Conservation (phyloP, 1,140 invertebrate species). For the Pectinophora gossypiella region DNA sequence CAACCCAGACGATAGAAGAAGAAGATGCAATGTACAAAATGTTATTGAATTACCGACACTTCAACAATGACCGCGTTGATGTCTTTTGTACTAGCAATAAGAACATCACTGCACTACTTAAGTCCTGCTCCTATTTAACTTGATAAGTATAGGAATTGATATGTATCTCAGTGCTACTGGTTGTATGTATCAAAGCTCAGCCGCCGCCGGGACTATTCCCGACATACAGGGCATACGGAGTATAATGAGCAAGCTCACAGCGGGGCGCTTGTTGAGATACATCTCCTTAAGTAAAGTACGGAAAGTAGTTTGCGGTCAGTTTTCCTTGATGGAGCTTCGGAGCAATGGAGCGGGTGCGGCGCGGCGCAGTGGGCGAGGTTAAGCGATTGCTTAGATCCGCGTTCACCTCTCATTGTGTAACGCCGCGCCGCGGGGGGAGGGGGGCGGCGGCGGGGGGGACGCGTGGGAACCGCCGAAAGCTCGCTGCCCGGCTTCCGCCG, state of each 20-base stretch:
- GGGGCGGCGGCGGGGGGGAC: conserved; percentile 37
- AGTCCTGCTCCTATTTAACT: no score
- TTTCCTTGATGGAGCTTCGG: conserved; percentile 12
- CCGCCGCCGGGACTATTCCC: not conserved
- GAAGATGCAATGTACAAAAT: no score
- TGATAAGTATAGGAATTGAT: no score
- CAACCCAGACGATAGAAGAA: no score
- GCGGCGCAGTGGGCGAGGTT: conserved; percentile 69
- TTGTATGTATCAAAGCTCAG: not conserved
- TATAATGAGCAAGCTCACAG: not conserved
- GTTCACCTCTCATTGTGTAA: conserved; percentile 74
- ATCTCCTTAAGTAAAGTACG: conserved; percentile 6
- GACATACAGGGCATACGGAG: not conserved
- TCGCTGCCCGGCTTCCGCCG: conserved; percentile 66
- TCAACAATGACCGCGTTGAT: not conserved
- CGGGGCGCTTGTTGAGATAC: not conserved
- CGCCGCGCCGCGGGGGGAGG: conserved; percentile 12
- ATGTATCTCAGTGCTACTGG: not conserved
- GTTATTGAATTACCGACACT: no score
- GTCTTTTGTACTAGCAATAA: no score
- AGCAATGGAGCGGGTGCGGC: conserved; percentile 20
- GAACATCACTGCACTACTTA: no score
- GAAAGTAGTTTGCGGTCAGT: conserved; percentile 14
- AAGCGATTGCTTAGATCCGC: conserved; percentile 73
- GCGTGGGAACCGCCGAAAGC: conserved; percentile 73